phyloP scores from a whole-genome alignment of 2,797 vertebrate genomes.

The Cossypha polioptera region DNA sequence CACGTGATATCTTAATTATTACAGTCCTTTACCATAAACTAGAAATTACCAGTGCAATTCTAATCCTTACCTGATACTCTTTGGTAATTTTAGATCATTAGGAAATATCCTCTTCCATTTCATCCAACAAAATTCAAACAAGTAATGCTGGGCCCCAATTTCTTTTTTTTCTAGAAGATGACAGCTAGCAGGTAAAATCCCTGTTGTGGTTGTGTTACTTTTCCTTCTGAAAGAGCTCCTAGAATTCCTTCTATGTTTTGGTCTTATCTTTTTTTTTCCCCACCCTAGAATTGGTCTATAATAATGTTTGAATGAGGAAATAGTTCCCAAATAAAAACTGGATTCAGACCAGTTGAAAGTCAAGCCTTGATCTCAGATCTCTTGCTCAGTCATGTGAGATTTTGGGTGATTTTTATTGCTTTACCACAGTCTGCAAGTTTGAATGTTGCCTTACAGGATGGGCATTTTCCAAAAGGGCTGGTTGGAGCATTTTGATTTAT shows the following conservation, averaged over 20 bases:
- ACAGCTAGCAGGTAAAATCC: not conserved
- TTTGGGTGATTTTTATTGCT: not conserved
- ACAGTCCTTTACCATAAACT: constrained; percentile 13
- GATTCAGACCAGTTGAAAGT: not conserved
- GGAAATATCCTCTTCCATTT: not conserved
- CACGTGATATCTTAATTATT: constrained; percentile 51
- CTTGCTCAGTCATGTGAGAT: not conserved
- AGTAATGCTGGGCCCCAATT: not conserved
- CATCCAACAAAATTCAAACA: not conserved
- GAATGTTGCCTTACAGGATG: not conserved
- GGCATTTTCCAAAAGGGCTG: not conserved
- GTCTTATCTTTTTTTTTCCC: not conserved
- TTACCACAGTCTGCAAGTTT: not conserved
- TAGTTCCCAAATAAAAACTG: not conserved
- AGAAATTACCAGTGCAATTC: not conserved
- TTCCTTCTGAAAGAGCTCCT: not conserved
- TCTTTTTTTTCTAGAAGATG: not conserved
- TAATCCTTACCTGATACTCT: not conserved
- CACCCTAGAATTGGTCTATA: not conserved
- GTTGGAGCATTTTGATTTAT: not conserved
- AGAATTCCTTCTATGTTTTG: not conserved
- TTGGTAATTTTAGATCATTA: constrained; percentile 24
- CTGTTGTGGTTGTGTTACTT: not conserved
- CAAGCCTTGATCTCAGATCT: not conserved
- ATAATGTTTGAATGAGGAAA: not conserved